Base-by-base conservation (phyloP, 2,797 vertebrate species). In the Chaunax sp. region DNA sequence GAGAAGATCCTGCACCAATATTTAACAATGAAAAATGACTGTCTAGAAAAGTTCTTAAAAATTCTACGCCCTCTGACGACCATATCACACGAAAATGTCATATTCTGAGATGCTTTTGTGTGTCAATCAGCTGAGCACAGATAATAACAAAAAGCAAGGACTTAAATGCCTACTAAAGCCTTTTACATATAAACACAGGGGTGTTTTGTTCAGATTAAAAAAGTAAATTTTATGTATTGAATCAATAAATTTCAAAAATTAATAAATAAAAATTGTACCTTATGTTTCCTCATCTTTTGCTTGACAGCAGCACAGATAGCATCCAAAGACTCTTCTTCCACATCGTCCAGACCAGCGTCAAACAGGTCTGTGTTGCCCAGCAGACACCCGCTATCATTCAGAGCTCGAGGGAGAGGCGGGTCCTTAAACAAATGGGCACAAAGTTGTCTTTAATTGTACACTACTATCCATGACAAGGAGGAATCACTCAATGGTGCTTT, bases 371-470 rank as follows among this genome's bases (percentile, higher is more conserved):
- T 93, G 88, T 99, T 94, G 14, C 91, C 91, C 50, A 98, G 94
- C 30, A 90, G 93, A 89, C 95, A 99, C 1, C 97, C 97, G n/a
- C 98, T 99, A 84, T 98, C 97, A 59, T 97, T 95, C 50, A 96
- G 79, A 26, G 75, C 64, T 55, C 70, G 53, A 33, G 78, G 84
- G 35, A 85, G 74, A 45, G 78, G 72, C 0, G 64, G 43, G 9
- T 77, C 82, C 89, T 40, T 95, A 75, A 20, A 76, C 66, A 12
- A 20, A 50, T 0, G 13, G 2, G 38, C 51, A 62, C 12, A 2
- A 41, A 43, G 1, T 4, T 1, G 7, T 19, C 33, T 63, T 62
- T n/a, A 41, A 52, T 28, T 14, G 59, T 5, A 50, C 1, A 40
- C 12, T 2, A 22, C 20, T 14, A 46, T 47, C 5, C 4, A 65